Base-by-base conservation (phyloP, 2,113 vertebrate genomes). In the Campylorhamphus procurvoides region DNA sequence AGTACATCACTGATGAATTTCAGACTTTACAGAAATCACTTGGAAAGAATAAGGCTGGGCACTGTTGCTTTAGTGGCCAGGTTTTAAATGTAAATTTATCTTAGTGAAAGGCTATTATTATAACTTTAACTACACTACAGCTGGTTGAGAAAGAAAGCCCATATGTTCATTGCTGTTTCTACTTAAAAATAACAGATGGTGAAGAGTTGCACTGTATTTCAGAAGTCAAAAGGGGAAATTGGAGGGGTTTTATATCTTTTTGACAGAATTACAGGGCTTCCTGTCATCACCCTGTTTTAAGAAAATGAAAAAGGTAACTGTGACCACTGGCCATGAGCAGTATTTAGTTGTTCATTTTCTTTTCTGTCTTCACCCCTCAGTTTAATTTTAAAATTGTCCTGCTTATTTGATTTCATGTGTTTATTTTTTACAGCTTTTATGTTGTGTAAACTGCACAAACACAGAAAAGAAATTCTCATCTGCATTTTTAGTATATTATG, bases 61-160 rank as follows among this genome's bases (percentile, higher is more conserved):
- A 92, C 69, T 94, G 95, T 97, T 97, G 94, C 96, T 97, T 97
- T 98, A 95, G 91, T 97, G 97, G 91, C 92, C 89, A 78, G 92
- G 87, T 97, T 98, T 98, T 98, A 97, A 97, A 97, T 97, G 98
- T 97, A 98, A 98, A 98, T 98, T 97, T 98, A 98, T 98, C 97
- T 98, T 98, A 97, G 93, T 96, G 95, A 97, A 98, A 98, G 96
- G 94, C 97, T 98, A 97, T 98, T 98, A 98, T 98, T 98, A 98
- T 98, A 98, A 98, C 97, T 98, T 98, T 98, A 98, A 98, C 97
- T 98, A 98, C 97, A 98, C 96, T 97, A 93, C 98, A 98, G 98
- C 98, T 98, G 98, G 95, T 98, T 97, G 96, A 96, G 96, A 98
- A 98, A 97, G 96, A 97, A 97, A 97, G 96, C 93, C 98, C 98